Evolutionary conservation across 2,797 vertebrate genomes (phyloP), one percentile per base, ranked within the genome.

Genomic region (Aselliscus stoliczkanus): DNA sequence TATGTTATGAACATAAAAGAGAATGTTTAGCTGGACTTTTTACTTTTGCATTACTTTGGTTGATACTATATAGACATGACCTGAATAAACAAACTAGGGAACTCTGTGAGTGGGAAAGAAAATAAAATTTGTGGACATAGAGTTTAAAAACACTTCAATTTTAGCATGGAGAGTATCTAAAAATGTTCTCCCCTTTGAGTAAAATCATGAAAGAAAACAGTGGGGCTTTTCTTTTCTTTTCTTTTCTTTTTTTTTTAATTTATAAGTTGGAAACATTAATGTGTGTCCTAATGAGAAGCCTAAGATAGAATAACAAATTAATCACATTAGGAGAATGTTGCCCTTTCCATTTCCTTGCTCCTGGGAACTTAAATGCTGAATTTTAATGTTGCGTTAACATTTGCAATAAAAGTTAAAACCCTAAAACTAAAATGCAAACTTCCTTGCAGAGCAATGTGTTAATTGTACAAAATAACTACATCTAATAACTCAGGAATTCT

Each of bases 381-480:
- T 96, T 95, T 97, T 96, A 96, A 97, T 96, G 79, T 81, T 96
- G 80, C 81, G 93, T 96, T 96, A 96, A 97, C 93, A 96, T 97
- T 96, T 96, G 73, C 73, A 94, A 96, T 96, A 94, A 87, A 88
- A 96, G 85, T 87, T 90, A 96, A 97, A 96, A 85, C 21, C 23
- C 75, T 96, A 88, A 96, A 95, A 97, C 77, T 90, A 89, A 80
- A 88, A 86, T 72, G 67, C 11, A 97, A 69, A 93, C 56, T 92
- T 93, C 20, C 37, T 96, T 73, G 39, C 67, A 70, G 31, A 88
- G 56, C 84, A 90, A 70, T 81, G 92, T 92, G n/a, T 37, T 75
- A 91, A 92, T 44, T 58, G 50, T 82, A 88, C 72, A 75, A 94
- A 96, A 93, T 54, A 95, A 90, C 37, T 58, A 70, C 50, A 67